Percentiles rank a stretch among this genome's conserved stretches.
Evolutionary conservation across 2,797 vertebrate species (phyloP).

Genomic region (Orientallactaga sibirica): DNA sequence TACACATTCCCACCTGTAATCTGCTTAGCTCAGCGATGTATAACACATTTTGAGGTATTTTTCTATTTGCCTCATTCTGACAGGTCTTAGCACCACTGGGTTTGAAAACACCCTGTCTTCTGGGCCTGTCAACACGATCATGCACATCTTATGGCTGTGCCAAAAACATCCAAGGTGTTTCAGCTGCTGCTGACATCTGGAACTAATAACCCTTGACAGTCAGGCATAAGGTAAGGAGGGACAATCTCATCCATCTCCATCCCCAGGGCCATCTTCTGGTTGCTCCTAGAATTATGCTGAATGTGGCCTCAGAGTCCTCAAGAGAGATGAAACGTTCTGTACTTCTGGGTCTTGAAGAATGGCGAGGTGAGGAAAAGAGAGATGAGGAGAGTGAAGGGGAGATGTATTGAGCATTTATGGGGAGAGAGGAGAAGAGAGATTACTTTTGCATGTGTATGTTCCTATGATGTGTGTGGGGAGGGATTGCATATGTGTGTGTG

Average conservation of each 20-base stretch:
- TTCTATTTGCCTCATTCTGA: conserved; percentile 11
- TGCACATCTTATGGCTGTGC: neutral
- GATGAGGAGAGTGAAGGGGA: fast-evolving
- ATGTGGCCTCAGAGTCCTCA: neutral
- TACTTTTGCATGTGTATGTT: neutral
- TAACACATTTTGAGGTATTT: neutral
- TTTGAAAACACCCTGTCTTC: conserved; percentile 20
- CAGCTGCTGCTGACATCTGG: neutral
- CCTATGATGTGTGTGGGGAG: neutral
- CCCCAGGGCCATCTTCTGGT: neutral
- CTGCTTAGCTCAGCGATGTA: conserved; percentile 11
- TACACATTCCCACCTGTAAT: conserved; percentile 6
- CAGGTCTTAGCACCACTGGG: neutral
- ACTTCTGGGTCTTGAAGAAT: neutral
- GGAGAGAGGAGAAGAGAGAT: neutral
- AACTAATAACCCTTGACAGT: neutral
- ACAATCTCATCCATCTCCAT: neutral
- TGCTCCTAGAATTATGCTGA: neutral
- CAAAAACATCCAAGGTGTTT: neutral
- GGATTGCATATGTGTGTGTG: neutral
- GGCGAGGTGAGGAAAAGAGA: neutral
- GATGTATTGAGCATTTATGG: neutral
- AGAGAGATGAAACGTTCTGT: neutral
- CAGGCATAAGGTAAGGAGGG: neutral
- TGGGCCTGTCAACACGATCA: neutral